A percentile compares a stretch with the other conserved stretches of the same genome.
Conservation (phyloP, 2,797 vertebrate genomes). For the Pteropus rufus region DNA sequence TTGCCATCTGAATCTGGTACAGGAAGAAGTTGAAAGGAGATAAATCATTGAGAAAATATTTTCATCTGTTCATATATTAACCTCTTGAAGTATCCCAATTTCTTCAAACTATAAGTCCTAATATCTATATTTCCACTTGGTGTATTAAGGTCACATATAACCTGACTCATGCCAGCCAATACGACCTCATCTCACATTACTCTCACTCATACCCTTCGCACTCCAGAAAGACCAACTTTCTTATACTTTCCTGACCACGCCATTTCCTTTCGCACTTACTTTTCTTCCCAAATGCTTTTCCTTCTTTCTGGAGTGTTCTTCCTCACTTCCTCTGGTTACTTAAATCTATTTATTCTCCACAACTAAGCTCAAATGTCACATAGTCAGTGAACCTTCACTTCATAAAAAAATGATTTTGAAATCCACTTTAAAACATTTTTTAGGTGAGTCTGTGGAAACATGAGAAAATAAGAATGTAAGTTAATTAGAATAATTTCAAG, state of each 20-base stretch:
- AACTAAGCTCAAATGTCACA: slow-evolving; percentile 8
- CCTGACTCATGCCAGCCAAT: not conserved
- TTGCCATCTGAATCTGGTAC: not conserved
- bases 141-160: not conserved
- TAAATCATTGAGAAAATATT: not conserved
- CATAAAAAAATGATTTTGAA: slow-evolving; percentile 2
- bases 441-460: not conserved
- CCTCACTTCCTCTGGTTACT: not conserved
- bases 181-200: not conserved
- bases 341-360: slow-evolving; percentile 14
- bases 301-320: not conserved
- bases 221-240: not conserved
- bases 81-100: not conserved
- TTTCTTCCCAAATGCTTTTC: not conserved
- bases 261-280: not conserved
- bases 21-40: not conserved
- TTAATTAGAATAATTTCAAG: slow-evolving; percentile 31
- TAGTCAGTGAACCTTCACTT: not conserved
- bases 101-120: not conserved
- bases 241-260: not conserved
- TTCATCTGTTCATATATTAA: not conserved
- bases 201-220: not conserved
- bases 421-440: slow-evolving; percentile 39
- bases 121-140: not conserved
- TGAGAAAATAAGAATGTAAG: not conserved